A percentile compares a stretch with the other conserved stretches of the same genome.
These are phyloP conservation scores for Listronotus bonariensis DNA, from an alignment of 1,140 invertebrate genomes.

Conservation along the genomic window DNA sequence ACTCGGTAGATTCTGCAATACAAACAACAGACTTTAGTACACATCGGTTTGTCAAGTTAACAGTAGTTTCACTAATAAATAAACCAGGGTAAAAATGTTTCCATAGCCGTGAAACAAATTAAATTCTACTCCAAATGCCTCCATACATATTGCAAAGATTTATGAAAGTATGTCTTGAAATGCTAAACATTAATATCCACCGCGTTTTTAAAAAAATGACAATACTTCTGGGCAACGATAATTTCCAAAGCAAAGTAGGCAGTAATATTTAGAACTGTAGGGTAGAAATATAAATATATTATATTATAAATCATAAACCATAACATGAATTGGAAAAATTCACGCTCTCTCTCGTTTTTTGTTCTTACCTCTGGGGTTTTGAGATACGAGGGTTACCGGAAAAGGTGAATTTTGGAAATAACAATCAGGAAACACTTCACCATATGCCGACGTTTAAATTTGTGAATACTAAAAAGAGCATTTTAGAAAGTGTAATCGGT, in stretches of 20 bases:
- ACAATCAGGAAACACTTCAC: too few species aligned
- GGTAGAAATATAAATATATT: constrained; percentile 28
- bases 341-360: constrained; percentile 22
- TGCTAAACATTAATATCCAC: constrained; percentile 21
- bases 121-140: constrained; percentile 20
- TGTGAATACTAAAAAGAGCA: too few species aligned
- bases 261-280: constrained; percentile 32
- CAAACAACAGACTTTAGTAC: too few species aligned
- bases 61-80: too few species aligned
- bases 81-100: too few species aligned
- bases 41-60: too few species aligned
- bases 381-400: background rate
- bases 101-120: constrained; percentile 1
- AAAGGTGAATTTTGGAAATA: background rate
- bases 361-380: constrained; percentile 7
- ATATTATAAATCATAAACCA: constrained; percentile 37
- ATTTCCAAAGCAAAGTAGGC: constrained; percentile 23
- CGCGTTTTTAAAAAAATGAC: constrained; percentile 16
- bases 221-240: constrained; percentile 20
- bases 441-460: too few species aligned
- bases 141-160: constrained; percentile 11
- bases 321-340: constrained; percentile 20
- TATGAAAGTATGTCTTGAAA: constrained; percentile 31
- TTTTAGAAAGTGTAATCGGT: too few species aligned
- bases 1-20: too few species aligned